Percentiles rank a stretch among this genome's conserved stretches.
phyloP scores from a whole-genome alignment of 2,797 vertebrate species.

The Onychomys arenicola region DNA sequence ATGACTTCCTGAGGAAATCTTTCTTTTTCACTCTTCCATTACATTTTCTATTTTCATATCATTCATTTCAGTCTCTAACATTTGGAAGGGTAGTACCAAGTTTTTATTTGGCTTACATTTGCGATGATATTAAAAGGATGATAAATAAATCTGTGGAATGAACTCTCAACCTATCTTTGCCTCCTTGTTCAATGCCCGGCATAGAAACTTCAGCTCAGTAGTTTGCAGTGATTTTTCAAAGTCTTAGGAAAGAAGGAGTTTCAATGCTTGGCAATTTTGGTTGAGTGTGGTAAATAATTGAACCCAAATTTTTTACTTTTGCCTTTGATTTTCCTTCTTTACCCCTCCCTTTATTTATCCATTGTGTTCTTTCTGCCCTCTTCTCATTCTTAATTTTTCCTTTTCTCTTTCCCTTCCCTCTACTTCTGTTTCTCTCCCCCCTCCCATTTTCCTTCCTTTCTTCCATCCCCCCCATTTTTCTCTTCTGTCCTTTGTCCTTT shows the following conservation, averaged over 20 bases:
- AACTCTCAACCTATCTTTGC: background rate
- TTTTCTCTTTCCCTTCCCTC: no score
- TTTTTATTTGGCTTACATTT: background rate
- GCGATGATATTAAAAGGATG: background rate
- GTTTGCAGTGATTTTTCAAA: background rate
- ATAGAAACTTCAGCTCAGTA: background rate
- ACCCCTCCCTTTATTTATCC: no score
- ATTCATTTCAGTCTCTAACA: no score
- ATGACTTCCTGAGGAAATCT: background rate
- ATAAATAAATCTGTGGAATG: no score
- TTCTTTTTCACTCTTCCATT: background rate
- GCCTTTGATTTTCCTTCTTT: no score
- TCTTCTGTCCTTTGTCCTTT: no score
- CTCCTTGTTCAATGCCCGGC: rapidly evolving
- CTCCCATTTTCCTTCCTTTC: no score
- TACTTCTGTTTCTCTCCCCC: no score
- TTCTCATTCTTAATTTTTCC: no score
- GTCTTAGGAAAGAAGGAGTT: background rate
- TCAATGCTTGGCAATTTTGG: background rate
- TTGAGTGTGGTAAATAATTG: background rate
- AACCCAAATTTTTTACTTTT: background rate
- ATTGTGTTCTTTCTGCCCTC: rapidly evolving
- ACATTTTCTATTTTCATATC: background rate
- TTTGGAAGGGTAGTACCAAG: background rate
- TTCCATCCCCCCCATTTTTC: no score